Conservation (phyloP, 2,888 invertebrate genomes). For the Cephonodes hylas region DNA sequence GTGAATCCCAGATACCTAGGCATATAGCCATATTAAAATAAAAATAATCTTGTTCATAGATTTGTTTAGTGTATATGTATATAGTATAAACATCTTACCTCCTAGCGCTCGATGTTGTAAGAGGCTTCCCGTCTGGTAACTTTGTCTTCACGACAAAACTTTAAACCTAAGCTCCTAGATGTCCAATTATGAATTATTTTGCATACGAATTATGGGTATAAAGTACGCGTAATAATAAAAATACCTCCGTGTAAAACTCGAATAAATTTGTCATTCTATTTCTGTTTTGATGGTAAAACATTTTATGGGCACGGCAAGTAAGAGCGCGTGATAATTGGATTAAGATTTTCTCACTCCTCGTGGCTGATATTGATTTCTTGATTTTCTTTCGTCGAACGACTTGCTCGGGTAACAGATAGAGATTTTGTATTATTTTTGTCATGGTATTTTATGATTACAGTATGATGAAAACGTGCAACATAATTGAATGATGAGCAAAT, state of each 20-base stretch:
- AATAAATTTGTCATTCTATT: conserved; percentile 28
- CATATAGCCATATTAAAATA: too few species aligned
- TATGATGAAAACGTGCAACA: background rate
- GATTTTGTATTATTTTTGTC: background rate
- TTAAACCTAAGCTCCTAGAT: conserved; percentile 13
- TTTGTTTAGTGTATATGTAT: background rate
- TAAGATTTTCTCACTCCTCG: conserved; percentile 67
- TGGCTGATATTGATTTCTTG: conserved; percentile 58
- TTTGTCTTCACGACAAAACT: conserved; percentile 31
- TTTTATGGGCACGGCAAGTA: conserved; percentile 49
- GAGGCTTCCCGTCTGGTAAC: conserved; percentile 45
- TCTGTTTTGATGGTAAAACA: conserved; percentile 64
- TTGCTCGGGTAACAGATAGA: background rate
- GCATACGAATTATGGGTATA: background rate
- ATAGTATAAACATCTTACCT: background rate
- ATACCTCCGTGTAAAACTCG: background rate
- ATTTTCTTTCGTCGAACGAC: conserved; percentile 23
- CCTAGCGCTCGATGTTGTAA: conserved; percentile 26
- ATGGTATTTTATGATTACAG: background rate
- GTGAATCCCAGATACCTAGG: too few species aligned
- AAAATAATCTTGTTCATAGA: background rate
- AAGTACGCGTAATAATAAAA: background rate
- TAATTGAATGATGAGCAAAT: background rate
- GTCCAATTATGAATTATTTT: background rate
- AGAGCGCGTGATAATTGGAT: conserved; percentile 63